Conservation (phyloP, 2,113 vertebrate species). For the Sapajus apella region DNA sequence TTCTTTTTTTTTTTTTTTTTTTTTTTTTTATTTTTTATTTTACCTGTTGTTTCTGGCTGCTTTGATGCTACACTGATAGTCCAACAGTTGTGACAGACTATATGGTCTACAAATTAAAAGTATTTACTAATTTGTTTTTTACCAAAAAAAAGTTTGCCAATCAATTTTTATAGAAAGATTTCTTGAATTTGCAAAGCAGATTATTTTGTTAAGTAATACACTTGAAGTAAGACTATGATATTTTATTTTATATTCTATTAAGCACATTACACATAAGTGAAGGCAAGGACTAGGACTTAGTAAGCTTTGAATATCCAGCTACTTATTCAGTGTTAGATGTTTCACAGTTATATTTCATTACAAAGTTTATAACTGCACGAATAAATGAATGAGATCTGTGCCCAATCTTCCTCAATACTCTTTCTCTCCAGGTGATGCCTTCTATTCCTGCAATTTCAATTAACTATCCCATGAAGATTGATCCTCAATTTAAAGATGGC, state of each 20-base stretch:
- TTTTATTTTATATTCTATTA: not conserved
- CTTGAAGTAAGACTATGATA: not conserved
- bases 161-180: not conserved
- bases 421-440: not conserved
- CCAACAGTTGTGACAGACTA: not conserved
- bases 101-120: not conserved
- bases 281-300: not conserved
- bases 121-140: not conserved
- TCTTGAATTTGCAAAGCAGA: not conserved
- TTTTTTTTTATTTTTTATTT: not conserved
- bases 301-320: not conserved
- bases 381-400: not conserved
- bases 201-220: not conserved
- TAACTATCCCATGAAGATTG: not conserved
- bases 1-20: not conserved
- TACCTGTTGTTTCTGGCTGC: not conserved
- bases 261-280: not conserved
- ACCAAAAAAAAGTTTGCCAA: not conserved
- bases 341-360: not conserved
- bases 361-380: not conserved
- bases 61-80: not conserved
- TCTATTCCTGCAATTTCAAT: not conserved
- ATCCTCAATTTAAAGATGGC: not conserved
- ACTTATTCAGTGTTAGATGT: not conserved
- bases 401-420: not conserved